Evolutionary conservation across 2,888 invertebrate species (phyloP).

Genomic region (Standfussiana lucernea): DNA sequence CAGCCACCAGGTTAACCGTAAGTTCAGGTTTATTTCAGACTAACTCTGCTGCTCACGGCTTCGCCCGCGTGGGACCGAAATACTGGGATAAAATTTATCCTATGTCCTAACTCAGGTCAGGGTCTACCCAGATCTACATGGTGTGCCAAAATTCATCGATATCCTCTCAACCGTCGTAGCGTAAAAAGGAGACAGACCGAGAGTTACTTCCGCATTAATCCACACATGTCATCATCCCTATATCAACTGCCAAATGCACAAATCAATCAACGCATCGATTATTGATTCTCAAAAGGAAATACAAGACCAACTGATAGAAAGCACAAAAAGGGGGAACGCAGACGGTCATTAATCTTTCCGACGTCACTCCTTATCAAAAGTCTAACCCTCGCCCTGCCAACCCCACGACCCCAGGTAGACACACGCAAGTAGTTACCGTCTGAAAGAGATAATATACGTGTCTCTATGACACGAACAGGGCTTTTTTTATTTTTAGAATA

Average conservation of each 20-base stretch:
- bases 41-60: neutral
- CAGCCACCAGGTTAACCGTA: neutral
- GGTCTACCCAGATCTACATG: neutral
- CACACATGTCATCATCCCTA: neutral
- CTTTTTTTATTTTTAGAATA: conserved; percentile 19
- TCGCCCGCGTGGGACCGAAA: neutral
- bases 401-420: conserved; percentile 67
- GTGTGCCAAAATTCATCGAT: neutral
- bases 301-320: conserved; percentile 46
- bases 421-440: conserved; percentile 54
- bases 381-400: conserved; percentile 68
- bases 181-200: neutral
- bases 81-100: neutral
- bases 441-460: conserved; percentile 47
- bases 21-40: neutral
- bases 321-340: conserved; percentile 62
- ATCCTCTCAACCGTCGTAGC: neutral
- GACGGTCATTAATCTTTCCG: conserved; percentile 74
- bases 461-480: conserved; percentile 27
- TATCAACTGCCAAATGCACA: neutral
- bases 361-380: conserved; percentile 66
- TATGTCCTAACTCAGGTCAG: neutral
- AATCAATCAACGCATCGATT: conserved; percentile 32
- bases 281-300: conserved; percentile 46
- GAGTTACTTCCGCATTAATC: neutral